Evolutionary conservation across 2,113 vertebrate genomes (phyloP), one percentile per base, ranked within the genome.

Genomic region (Pipra filicauda): DNA sequence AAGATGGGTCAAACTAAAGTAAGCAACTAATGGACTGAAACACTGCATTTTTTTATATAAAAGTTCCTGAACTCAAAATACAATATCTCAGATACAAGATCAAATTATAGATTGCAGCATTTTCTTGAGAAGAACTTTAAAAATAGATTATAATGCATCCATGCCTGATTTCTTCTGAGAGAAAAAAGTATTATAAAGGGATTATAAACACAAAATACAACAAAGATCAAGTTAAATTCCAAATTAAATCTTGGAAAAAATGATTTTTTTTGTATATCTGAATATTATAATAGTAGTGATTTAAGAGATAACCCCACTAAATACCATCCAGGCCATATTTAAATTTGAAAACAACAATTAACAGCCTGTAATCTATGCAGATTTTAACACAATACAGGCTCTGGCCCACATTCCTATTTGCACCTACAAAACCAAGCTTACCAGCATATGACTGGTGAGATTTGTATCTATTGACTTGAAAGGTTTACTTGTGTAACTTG

Each of bases 11-110:
- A 96, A 73, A 85, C 69, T 94, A 77, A 97, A 94, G 75, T 77
- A 84, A 93, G 76, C 81, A 97, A 90, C 88, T 96, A 97, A 97
- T 94, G 91, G 90, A 85, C 90, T 94, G 94, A 94, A 95, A 93
- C 90, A 65, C 52, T 90, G 74, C 39, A 35, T 75, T 85, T 95
- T 95, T 93, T 82, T 43, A 30, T 24, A 48, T 51, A 62, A 72
- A 91, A 85, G n/a, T 88, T 95, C 69, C 49, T 76, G 55, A 91
- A 79, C 51, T 76, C 44, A 75, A 79, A 95, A 89, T 71, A 20
- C 10, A 74, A 2, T 87, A 57, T 73, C 48, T 90, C 31, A 61
- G 26, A 70, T 72, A 46, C 7, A 93, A 88, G 59, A 94, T 81
- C 54, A 93, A 76, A 81, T 95, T 70, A 85, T 41, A 90, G 46